Percentiles rank a stretch among this genome's conserved stretches.
These are phyloP conservation scores for Calyptommatus sinebrachiatus DNA, from an alignment of 2,113 vertebrate species.

Conservation along the genomic window DNA sequence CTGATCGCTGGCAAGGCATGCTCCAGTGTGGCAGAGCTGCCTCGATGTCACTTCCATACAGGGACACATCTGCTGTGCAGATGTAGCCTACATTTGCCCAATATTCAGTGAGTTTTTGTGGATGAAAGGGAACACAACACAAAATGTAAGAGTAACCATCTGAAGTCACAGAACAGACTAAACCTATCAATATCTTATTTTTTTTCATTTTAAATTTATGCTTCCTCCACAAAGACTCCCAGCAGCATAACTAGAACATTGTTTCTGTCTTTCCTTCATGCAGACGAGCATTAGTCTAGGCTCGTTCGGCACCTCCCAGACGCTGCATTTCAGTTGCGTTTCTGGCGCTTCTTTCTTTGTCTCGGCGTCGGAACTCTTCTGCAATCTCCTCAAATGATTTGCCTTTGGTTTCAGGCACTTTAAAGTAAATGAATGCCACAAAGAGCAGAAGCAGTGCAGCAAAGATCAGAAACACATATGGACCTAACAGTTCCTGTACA, in stretches of 20 bases:
- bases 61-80: no score
- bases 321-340: slow-evolving; percentile 79
- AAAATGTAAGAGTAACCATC: not conserved
- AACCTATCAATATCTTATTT: slow-evolving; percentile 27
- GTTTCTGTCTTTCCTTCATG: slow-evolving; percentile 1
- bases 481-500: slow-evolving; percentile 74
- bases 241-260: not conserved
- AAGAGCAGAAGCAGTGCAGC: slow-evolving; percentile 80
- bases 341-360: not conserved
- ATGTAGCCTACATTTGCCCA: not conserved
- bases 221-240: slow-evolving; percentile 19
- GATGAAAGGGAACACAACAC: not conserved
- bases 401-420: slow-evolving; percentile 93
- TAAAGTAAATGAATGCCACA: slow-evolving; percentile 80
- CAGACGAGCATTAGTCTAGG: slow-evolving; percentile 44
- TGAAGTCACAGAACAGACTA: not conserved
- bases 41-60: no score
- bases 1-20: no score
- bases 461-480: slow-evolving; percentile 87
- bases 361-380: slow-evolving; percentile 79
- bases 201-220: slow-evolving; percentile 31
- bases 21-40: no score
- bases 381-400: slow-evolving; percentile 91
- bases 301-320: slow-evolving; percentile 71
- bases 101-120: not conserved